Conservation (phyloP, 1,140 invertebrate species). For the Matsumurasca onukii region DNA sequence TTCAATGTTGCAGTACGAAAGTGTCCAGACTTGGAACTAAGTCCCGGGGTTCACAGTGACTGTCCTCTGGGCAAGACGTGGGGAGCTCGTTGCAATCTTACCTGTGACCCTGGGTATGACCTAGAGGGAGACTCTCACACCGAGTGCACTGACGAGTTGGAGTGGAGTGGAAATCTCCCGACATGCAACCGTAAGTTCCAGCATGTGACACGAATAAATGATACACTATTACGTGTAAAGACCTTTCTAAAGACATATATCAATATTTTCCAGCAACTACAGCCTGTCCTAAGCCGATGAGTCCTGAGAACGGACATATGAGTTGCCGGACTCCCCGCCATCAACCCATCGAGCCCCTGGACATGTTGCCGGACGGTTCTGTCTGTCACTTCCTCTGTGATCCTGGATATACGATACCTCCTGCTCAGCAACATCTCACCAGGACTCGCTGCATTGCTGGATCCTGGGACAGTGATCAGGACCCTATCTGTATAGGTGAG, state of each 20-base stretch:
- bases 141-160: background rate
- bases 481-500: constrained; percentile 21
- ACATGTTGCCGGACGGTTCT: constrained; percentile 9
- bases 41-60: background rate
- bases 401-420: constrained; percentile 9
- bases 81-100: background rate
- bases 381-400: constrained; percentile 17
- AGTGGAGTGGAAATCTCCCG: background rate
- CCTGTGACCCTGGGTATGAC: background rate
- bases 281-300: background rate
- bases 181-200: background rate
- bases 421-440: background rate
- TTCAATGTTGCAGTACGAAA: background rate
- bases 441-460: background rate
- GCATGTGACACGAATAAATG: too few species aligned
- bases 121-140: background rate
- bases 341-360: constrained; percentile 3
- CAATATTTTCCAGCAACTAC: constrained; percentile 15
- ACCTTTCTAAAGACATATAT: too few species aligned
- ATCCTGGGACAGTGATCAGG: constrained; percentile 8
- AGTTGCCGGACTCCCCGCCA: constrained; percentile 19
- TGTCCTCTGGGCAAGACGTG: background rate
- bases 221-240: too few species aligned
- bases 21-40: background rate
- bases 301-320: constrained; percentile 3